phyloP scores from a whole-genome alignment of 2,888 invertebrate genomes.

The Teleiodes luculella region DNA sequence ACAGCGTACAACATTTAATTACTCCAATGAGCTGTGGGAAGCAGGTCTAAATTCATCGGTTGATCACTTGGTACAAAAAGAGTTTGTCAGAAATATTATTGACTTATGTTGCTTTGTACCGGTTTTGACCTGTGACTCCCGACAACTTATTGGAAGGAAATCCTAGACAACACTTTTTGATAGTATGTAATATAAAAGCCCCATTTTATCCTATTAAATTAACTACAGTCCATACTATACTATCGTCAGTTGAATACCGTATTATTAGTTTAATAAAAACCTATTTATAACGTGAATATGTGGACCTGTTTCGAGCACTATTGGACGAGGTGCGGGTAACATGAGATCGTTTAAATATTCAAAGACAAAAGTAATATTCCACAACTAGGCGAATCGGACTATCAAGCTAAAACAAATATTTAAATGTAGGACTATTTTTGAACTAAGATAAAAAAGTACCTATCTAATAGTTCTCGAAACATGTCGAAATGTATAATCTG shows the following conservation, averaged over 20 bases:
- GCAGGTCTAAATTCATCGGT: background rate
- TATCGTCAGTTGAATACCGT: constrained; percentile 58
- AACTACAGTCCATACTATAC: constrained; percentile 63
- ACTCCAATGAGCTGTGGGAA: background rate
- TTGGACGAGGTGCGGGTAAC: background rate
- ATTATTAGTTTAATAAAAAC: constrained; percentile 41
- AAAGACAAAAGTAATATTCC: background rate
- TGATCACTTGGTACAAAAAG: no score
- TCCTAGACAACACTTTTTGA: constrained; percentile 30
- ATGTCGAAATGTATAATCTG: constrained; percentile 1
- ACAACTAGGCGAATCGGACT: background rate
- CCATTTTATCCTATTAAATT: constrained; percentile 62
- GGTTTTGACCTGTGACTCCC: background rate
- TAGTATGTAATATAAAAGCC: constrained; percentile 45
- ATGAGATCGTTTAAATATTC: constrained; percentile 1
- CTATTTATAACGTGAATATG: constrained; percentile 10
- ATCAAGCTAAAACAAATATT: background rate
- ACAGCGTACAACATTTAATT: constrained; percentile 28
- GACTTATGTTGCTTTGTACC: no score
- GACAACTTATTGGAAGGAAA: constrained; percentile 13
- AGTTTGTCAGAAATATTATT: no score
- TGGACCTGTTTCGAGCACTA: constrained; percentile 1
- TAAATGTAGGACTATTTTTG: background rate
- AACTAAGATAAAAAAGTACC: background rate
- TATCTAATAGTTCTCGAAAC: background rate